Conservation (phyloP, 2,888 invertebrate genomes). For the Caenorhabditis sp. region DNA sequence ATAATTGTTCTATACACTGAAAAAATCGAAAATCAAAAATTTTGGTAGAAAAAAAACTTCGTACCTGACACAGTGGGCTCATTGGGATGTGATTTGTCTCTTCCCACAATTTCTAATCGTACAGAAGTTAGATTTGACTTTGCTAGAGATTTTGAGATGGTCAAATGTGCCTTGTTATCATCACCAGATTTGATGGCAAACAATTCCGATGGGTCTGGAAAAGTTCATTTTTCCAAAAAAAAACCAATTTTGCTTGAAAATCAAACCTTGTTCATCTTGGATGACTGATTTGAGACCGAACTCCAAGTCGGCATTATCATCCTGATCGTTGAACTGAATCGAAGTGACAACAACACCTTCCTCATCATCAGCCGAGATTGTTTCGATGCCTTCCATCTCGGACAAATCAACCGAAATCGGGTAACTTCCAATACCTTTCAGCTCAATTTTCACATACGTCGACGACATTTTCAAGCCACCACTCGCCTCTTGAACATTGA, state of each 20-base stretch:
- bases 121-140: slow-evolving; percentile 8
- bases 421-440: slow-evolving; percentile 28
- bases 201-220: not conserved
- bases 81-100: slow-evolving; percentile 70
- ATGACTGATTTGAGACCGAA: not conserved
- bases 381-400: not conserved
- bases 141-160: slow-evolving; percentile 6
- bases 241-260: not conserved
- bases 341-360: slow-evolving; percentile 27
- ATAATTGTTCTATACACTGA: slow-evolving; percentile 7
- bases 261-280: not conserved
- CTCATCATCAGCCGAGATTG: slow-evolving; percentile 16
- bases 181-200: slow-evolving; percentile 22
- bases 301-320: slow-evolving; percentile 17
- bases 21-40: not conserved
- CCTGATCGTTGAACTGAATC: slow-evolving; percentile 26
- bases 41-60: not conserved
- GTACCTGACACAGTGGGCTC: slow-evolving; percentile 13
- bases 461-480: slow-evolving; percentile 29
- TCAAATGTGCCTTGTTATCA: slow-evolving; percentile 17
- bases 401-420: slow-evolving; percentile 9
- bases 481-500: slow-evolving; percentile 23
- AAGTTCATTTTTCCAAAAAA: not conserved
- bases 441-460: slow-evolving; percentile 8
- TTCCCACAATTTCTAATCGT: slow-evolving; percentile 14